A percentile compares a stretch with the other conserved stretches of the same genome.
Conservation (phyloP, 2,797 vertebrate genomes). For the Sylvilagus floridanus region DNA sequence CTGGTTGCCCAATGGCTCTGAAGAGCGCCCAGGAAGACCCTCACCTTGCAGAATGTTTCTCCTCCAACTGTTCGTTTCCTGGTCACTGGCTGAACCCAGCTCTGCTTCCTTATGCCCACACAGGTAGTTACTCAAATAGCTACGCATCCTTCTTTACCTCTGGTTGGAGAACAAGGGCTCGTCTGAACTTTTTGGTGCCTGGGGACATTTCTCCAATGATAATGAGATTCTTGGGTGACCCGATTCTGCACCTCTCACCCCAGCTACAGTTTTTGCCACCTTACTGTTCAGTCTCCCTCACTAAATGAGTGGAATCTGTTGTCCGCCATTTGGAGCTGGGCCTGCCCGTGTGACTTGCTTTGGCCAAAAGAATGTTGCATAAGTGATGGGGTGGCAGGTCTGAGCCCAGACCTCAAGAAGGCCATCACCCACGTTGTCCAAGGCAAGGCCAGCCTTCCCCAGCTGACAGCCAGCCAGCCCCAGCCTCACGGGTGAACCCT, state of each 20-base stretch:
- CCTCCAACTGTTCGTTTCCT: background rate
- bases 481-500: background rate
- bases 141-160: background rate
- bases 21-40: background rate
- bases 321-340: background rate
- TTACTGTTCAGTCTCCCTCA: background rate
- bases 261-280: background rate
- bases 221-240: background rate
- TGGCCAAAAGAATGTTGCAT: background rate
- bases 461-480: background rate
- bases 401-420: background rate
- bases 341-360: background rate
- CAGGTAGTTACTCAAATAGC: background rate
- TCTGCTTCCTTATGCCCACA: background rate
- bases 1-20: background rate
- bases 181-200: background rate
- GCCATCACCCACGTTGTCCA: background rate
- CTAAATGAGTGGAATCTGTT: background rate
- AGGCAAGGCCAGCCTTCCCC: background rate
- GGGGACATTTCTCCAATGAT: background rate
- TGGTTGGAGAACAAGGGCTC: background rate
- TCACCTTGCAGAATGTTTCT: background rate
- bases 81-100: background rate
- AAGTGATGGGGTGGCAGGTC: background rate
- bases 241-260: background rate